phyloP scores from a whole-genome alignment of 1,140 invertebrate genomes.

The Lutraria rhynchaena region DNA sequence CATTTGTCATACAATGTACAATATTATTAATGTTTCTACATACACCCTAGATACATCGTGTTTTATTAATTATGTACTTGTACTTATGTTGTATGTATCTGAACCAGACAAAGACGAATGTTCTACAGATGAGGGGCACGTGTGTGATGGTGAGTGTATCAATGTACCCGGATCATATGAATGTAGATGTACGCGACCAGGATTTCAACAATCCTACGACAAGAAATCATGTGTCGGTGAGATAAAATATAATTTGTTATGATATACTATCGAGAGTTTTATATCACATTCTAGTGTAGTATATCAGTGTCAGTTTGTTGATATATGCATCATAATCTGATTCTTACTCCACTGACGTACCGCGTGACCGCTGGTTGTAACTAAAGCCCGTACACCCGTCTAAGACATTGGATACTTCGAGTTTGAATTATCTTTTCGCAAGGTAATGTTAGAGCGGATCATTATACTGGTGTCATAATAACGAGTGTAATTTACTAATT shows the following conservation, averaged over 20 bases:
- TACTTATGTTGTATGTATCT: too few species aligned
- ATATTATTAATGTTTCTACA: too few species aligned
- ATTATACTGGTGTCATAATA: too few species aligned
- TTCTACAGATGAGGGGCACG: not conserved
- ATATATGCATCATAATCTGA: not conserved
- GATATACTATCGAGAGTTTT: not conserved
- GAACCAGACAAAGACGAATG: slow-evolving; percentile 73
- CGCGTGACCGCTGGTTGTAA: too few species aligned
- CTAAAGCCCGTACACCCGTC: too few species aligned
- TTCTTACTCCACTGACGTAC: not conserved
- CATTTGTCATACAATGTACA: too few species aligned
- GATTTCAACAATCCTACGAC: slow-evolving; percentile 55
- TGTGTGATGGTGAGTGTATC: slow-evolving; percentile 68
- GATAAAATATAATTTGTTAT: not conserved
- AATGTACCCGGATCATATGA: slow-evolving; percentile 67
- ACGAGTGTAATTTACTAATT: too few species aligned
- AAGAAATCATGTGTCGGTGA: slow-evolving; percentile 65
- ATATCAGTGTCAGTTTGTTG: not conserved
- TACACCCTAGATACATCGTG: too few species aligned
- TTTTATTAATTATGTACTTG: too few species aligned
- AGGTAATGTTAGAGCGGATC: too few species aligned
- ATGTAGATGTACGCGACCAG: slow-evolving; percentile 69
- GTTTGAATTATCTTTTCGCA: too few species aligned
- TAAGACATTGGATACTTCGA: too few species aligned
- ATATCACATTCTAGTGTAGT: not conserved